These are phyloP conservation scores for Rhabdomys dilectus DNA, from an alignment of 2,113 vertebrate genomes.

Conservation along the genomic window DNA sequence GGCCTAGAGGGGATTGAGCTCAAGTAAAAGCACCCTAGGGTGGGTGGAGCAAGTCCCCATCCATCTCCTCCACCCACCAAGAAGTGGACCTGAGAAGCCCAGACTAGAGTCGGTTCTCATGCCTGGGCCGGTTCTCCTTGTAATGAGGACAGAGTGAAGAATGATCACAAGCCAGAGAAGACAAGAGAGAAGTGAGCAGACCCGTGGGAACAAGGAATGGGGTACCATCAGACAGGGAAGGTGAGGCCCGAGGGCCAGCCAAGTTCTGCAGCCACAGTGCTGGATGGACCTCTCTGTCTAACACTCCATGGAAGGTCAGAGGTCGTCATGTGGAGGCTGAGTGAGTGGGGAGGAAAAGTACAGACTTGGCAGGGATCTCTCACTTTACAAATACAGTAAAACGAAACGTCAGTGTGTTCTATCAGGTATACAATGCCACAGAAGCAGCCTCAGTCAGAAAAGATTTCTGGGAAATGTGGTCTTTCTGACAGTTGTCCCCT, in stretches of 20 bases:
- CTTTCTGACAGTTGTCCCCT: neutral
- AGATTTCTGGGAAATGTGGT: neutral
- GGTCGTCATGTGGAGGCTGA: neutral
- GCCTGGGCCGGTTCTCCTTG: neutral
- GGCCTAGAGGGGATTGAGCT: neutral
- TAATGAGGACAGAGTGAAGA: neutral
- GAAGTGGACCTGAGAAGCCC: neutral
- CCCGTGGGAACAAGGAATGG: accelerated
- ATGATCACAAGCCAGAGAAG: no score
- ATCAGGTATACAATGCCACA: neutral
- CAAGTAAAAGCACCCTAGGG: neutral
- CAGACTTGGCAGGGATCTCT: neutral
- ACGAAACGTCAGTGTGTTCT: neutral
- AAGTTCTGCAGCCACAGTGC: accelerated
- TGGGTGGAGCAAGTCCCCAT: neutral
- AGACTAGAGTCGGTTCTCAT: no score
- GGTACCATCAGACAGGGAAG: neutral
- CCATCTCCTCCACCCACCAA: neutral
- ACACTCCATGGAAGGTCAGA: neutral
- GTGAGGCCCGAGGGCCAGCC: neutral
- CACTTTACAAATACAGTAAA: neutral
- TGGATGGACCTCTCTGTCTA: neutral
- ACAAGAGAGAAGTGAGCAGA: neutral
- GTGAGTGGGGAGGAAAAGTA: no score
- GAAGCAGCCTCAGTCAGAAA: no score